Conservation (phyloP, 2,113 vertebrate species). For the Phrynosoma platyrhinos region DNA sequence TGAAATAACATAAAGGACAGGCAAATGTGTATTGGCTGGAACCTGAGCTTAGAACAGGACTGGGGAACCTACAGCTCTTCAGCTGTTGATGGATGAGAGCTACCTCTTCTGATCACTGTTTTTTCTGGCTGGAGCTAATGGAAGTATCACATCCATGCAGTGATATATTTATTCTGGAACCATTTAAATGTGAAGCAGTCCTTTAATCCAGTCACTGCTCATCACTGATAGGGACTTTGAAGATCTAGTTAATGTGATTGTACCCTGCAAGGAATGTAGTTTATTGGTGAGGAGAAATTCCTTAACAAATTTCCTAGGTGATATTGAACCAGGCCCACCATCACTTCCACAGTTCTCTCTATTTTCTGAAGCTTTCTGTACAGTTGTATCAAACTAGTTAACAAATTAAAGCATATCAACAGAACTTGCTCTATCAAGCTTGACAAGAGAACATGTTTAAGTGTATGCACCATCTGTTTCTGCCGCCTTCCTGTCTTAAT, state of each 20-base stretch:
- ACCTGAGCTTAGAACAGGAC: not conserved
- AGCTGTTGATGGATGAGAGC: not conserved
- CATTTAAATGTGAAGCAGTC: not conserved
- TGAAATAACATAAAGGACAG: not conserved
- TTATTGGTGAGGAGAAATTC: not conserved
- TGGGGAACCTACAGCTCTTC: not conserved
- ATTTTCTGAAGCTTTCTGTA: conserved; percentile 10
- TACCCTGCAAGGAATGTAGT: not conserved
- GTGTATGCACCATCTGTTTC: conserved; percentile 55
- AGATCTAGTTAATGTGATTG: not conserved
- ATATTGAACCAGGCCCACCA: not conserved
- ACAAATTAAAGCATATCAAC: conserved; percentile 53
- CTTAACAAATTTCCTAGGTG: not conserved
- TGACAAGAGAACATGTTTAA: conserved; percentile 54
- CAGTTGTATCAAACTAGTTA: conserved; percentile 38
- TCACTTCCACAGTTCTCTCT: not conserved
- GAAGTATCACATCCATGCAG: not conserved
- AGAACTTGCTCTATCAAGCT: conserved; percentile 56
- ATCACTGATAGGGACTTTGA: not conserved
- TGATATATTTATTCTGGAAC: not conserved
- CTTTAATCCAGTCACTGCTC: not conserved
- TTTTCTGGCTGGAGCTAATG: not conserved
- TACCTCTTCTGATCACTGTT: not conserved
- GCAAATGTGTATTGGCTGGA: not conserved
- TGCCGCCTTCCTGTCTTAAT: conserved; percentile 24